Evolutionary conservation across 2,797 vertebrate species (phyloP).

Genomic region (Apodemus agrarius): DNA sequence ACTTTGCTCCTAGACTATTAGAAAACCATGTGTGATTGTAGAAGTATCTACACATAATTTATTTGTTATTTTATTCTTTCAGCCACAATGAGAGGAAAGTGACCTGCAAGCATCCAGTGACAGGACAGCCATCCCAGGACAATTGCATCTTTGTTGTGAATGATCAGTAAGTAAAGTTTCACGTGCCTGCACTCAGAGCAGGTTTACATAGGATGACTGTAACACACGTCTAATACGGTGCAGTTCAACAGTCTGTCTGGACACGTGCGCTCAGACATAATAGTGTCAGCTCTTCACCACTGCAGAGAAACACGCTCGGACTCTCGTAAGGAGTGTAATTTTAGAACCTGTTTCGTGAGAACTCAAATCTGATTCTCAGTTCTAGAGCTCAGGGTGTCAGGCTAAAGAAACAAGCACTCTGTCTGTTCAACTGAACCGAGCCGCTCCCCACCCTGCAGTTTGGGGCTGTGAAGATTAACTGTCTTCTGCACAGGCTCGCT

Average conservation of each 20-base stretch:
- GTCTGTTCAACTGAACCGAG: constrained; percentile 20
- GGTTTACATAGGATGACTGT: background rate
- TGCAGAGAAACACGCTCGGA: background rate
- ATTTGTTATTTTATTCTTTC: constrained; percentile 69
- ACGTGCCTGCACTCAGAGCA: background rate
- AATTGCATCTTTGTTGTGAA: constrained; percentile 99
- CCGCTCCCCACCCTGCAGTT: constrained; percentile 32
- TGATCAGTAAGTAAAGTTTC: constrained; percentile 94
- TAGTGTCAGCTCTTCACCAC: background rate
- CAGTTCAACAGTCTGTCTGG: background rate
- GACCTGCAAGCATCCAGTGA: constrained; percentile 97
- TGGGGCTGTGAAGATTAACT: background rate
- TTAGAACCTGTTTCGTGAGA: constrained; percentile 26
- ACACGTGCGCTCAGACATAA: background rate
- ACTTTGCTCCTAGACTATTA: background rate
- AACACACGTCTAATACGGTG: background rate
- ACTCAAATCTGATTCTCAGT: background rate
- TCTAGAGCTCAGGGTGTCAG: background rate
- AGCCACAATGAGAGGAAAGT: constrained; percentile 99
- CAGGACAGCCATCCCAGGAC: constrained; percentile 95
- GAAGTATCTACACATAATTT: background rate
- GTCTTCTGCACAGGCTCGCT: background rate
- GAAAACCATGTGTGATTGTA: background rate
- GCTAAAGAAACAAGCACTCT: background rate
- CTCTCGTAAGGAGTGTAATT: constrained; percentile 8